Base-by-base conservation (phyloP, 2,888 invertebrate genomes). In the Caenorhabditis japonica region DNA sequence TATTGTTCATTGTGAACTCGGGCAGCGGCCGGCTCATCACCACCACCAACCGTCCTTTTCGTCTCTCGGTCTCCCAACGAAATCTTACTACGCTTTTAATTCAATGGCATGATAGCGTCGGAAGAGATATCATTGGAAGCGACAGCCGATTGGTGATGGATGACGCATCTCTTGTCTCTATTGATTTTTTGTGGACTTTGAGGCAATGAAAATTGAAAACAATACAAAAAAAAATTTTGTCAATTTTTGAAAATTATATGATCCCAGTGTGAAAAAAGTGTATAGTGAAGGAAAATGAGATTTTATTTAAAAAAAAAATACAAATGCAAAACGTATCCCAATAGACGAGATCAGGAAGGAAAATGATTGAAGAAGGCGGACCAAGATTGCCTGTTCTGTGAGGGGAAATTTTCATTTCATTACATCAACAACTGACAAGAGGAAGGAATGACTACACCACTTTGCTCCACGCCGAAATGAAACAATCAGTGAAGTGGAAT, bases 401-500 rank as follows among this genome's bases (percentile, higher is more conserved):
- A n/a, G n/a, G n/a, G n/a, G n/a, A n/a, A n/a, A n/a, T n/a, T n/a
- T n/a, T n/a, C n/a, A n/a, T n/a, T n/a, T n/a, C n/a, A 64, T 46
- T 56, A 55, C 49, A 49, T 23, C 21, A 27, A 43, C 51, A 49
- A 49, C 49, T 49, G 34, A 33, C 49, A 8, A 10, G 10, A n/a
- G n/a, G n/a, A n/a, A n/a, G n/a, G n/a, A n/a, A n/a, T n/a, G n/a
- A n/a, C n/a, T n/a, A n/a, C n/a, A n/a, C n/a, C n/a, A n/a, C n/a
- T n/a, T n/a, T n/a, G n/a, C n/a, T n/a, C n/a, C n/a, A n/a, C n/a
- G n/a, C n/a, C n/a, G n/a, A n/a, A n/a, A n/a, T n/a, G n/a, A n/a
- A n/a, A n/a, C n/a, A 64, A 49, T 56, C 66, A 51, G 56, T 56
- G 56, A 44, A 56, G 55, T 58, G 66, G 66, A 66, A 66, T 27